Evolutionary conservation across 2,113 vertebrate species (phyloP).

Genomic region (Sapayoa aenigma): DNA sequence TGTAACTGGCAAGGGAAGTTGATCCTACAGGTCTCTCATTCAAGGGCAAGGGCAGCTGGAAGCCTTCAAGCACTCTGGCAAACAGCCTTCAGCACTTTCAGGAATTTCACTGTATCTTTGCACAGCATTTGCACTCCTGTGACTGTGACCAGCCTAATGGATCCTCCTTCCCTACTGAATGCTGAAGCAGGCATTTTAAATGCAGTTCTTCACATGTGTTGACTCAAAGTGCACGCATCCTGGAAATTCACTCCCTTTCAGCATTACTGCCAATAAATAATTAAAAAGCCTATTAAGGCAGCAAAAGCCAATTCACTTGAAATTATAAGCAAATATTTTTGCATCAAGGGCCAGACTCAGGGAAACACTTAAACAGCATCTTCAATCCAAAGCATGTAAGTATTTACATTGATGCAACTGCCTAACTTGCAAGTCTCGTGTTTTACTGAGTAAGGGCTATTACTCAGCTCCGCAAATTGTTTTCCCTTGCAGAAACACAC

Average conservation of each 20-base stretch:
- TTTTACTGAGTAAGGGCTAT: not conserved
- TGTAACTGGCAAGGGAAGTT: not conserved
- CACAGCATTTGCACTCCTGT: not conserved
- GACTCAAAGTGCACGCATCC: not conserved
- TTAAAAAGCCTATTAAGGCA: not conserved
- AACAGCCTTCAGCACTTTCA: not conserved
- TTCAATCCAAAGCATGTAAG: not conserved
- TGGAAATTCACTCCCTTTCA: not conserved
- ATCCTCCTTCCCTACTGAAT: not conserved
- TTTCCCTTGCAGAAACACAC: not conserved
- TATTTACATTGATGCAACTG: not conserved
- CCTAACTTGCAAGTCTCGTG: not conserved
- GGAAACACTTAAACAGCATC: not conserved
- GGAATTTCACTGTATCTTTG: not conserved
- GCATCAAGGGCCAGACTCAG: not conserved
- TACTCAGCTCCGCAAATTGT: not conserved
- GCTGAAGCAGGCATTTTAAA: not conserved
- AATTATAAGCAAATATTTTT: conserved; percentile 24
- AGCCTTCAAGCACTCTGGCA: not conserved
- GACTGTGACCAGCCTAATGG: not conserved
- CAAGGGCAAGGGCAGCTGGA: not conserved
- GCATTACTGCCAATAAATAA: conserved; percentile 22
- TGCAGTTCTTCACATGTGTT: not conserved
- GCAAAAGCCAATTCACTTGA: conserved; percentile 13
- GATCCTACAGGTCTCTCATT: not conserved